These are phyloP conservation scores for Ctenopoma kingsleyae DNA, from an alignment of 2,797 vertebrate species.

Conservation along the genomic window DNA sequence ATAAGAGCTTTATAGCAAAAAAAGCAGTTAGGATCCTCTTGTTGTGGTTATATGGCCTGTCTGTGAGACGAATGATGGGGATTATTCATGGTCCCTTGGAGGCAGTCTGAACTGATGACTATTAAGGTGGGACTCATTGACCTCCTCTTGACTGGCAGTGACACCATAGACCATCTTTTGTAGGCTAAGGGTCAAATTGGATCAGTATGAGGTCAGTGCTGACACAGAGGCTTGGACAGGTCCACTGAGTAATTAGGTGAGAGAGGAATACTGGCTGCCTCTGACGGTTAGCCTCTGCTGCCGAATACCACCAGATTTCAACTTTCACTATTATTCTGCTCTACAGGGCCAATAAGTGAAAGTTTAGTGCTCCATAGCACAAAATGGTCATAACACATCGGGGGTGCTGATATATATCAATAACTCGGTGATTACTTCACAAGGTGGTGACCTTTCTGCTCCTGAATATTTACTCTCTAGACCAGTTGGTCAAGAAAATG, in stretches of 20 bases:
- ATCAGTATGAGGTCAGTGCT: slow-evolving; percentile 65
- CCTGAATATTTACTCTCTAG: slow-evolving; percentile 8
- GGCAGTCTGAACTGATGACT: slow-evolving; percentile 63
- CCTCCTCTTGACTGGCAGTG: slow-evolving; percentile 65
- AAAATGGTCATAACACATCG: slow-evolving; percentile 37
- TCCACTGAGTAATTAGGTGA: slow-evolving; percentile 71
- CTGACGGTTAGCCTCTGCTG: slow-evolving; percentile 20
- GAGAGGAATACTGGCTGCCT: slow-evolving; percentile 30
- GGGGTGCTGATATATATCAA: slow-evolving; percentile 48
- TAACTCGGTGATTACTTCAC: slow-evolving; percentile 38
- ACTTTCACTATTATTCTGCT: slow-evolving; percentile 22
- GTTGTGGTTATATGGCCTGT: slow-evolving; percentile 28
- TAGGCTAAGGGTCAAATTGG: slow-evolving; percentile 64
- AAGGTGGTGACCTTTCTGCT: slow-evolving; percentile 30
- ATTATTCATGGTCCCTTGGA: slow-evolving; percentile 67
- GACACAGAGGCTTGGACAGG: slow-evolving; percentile 56
- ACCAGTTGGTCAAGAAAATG: slow-evolving; percentile 24
- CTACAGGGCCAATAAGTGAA: slow-evolving; percentile 28
- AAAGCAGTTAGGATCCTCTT: slow-evolving; percentile 18
- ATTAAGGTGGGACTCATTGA: slow-evolving; percentile 66
- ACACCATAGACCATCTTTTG: slow-evolving; percentile 50
- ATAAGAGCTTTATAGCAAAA: slow-evolving; percentile 37
- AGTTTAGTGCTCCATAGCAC: slow-evolving; percentile 19
- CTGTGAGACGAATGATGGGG: slow-evolving; percentile 58
- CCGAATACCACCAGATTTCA: slow-evolving; percentile 30